Conservation (phyloP, 2,888 invertebrate genomes). For the Poecilus cupreus region DNA sequence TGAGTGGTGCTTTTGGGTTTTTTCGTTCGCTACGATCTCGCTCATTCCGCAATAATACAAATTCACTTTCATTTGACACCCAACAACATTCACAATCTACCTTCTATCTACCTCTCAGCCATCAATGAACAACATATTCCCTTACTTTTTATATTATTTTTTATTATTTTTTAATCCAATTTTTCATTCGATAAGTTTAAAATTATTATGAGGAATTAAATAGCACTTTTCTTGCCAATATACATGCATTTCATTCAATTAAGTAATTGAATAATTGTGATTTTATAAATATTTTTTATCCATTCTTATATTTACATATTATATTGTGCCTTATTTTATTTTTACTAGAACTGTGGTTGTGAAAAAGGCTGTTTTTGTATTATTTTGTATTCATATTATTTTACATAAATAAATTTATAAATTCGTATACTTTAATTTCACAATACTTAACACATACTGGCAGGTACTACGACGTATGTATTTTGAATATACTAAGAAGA, state of each 20-base stretch:
- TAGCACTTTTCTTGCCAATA: too few species aligned
- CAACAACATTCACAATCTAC: conserved; percentile 18
- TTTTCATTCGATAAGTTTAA: too few species aligned
- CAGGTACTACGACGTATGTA: too few species aligned
- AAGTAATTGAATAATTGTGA: too few species aligned
- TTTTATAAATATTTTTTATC: background rate
- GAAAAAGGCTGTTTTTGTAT: conserved; percentile 22
- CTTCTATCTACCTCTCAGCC: conserved; percentile 15
- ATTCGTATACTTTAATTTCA: background rate
- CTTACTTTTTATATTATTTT: background rate
- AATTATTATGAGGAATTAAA: background rate
- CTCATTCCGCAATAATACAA: conserved; percentile 23
- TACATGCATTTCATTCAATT: too few species aligned
- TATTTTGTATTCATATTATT: conserved; percentile 10
- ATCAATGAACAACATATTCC: background rate
- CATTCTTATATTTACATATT: background rate
- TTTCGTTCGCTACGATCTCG: conserved; percentile 45
- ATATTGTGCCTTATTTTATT: background rate
- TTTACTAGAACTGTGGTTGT: conserved; percentile 10
- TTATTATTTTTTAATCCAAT: background rate
- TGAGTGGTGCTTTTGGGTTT: conserved; percentile 76
- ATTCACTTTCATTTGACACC: conserved; percentile 42
- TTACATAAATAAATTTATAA: background rate
- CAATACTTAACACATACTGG: background rate
- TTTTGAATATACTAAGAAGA: too few species aligned